Base-by-base conservation (phyloP, 53 echinoderm and acorn worm genomes). In the Echinometra lucunter region DNA sequence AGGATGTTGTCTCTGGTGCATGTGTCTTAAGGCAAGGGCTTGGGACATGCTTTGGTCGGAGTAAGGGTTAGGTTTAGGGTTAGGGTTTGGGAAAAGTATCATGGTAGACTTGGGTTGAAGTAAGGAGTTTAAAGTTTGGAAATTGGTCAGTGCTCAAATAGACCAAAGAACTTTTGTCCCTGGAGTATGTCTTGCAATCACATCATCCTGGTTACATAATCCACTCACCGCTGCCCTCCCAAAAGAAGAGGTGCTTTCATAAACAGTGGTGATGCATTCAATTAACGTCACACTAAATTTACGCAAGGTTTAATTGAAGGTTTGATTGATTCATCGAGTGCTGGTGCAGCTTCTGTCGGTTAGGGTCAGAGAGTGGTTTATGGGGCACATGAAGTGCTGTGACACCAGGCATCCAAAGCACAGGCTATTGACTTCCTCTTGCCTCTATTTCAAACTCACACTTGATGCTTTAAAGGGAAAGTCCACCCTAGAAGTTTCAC, bases 311-410 rank as follows among this genome's bases (percentile, higher is more conserved):
- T 78, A 78, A 78, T 78, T 78, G 78, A 78, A 78, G 78, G 78
- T 78, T 78, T 78, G 40, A 78, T 78, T 78, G 78, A 78, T 78
- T 78, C 78, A 38, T 78, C 40, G 78, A 78, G 78, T 78, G 37
- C 3, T 40, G 37, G 40, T 38, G 40, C 78, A 18, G 40, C 38
- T 1, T 78, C 38, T 78, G 40, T 78, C 18, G 40, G 78, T 19
- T 78, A 28, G 37, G 78, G 78, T 42, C 40, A 9, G 21, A 78
- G 6, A 18, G 40, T 40, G 40, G 78, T 78, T 78, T 38, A 21
- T 19, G 38, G 38, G 42, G 40, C 19, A 19, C 38, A 40, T 40
- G 21, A 78, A 78, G 42, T 78, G 78, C 78, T 78, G 13, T 78
- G 78, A 78, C 78, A 19, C 18, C 5, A 78, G 40, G 78, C 40